A percentile compares a stretch with the other conserved stretches of the same genome.
Conservation (phyloP, 2,797 vertebrate species). For the Rhabdomys pumilio region DNA sequence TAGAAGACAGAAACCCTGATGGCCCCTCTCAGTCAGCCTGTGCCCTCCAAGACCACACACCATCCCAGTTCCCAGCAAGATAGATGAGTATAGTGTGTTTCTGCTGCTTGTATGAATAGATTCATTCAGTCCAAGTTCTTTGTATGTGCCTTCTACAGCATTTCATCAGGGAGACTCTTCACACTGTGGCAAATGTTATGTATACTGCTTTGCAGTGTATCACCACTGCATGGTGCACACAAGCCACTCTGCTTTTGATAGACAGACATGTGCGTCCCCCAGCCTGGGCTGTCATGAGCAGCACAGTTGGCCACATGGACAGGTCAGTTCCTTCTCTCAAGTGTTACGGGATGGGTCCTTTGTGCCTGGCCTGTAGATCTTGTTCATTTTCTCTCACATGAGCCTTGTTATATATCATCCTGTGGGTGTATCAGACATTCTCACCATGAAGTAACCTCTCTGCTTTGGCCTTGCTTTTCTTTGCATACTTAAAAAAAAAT, state of each 20-base stretch:
- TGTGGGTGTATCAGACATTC: background rate
- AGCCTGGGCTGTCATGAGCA: background rate
- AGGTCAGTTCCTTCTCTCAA: background rate
- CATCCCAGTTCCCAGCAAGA: background rate
- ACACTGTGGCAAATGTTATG: too few species aligned
- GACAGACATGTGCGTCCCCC: background rate
- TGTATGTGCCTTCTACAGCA: background rate
- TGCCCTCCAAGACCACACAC: background rate
- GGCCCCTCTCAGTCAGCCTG: background rate
- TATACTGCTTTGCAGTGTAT: too few species aligned
- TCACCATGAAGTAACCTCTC: slow-evolving; percentile 1
- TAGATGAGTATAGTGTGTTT: background rate
- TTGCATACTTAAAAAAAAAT: slow-evolving; percentile 10
- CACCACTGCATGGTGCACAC: rapidly evolving
- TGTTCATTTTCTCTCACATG: background rate
- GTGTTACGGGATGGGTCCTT: background rate
- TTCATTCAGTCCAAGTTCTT: background rate
- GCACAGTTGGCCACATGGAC: background rate
- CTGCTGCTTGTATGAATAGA: background rate
- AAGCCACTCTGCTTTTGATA: background rate
- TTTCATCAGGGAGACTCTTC: background rate
- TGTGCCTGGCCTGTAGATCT: background rate
- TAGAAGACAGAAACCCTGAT: background rate
- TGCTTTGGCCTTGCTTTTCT: slow-evolving; percentile 20
- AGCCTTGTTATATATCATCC: background rate